Conservation (phyloP, 2,113 vertebrate genomes). For the Erythrocercus mccallii region DNA sequence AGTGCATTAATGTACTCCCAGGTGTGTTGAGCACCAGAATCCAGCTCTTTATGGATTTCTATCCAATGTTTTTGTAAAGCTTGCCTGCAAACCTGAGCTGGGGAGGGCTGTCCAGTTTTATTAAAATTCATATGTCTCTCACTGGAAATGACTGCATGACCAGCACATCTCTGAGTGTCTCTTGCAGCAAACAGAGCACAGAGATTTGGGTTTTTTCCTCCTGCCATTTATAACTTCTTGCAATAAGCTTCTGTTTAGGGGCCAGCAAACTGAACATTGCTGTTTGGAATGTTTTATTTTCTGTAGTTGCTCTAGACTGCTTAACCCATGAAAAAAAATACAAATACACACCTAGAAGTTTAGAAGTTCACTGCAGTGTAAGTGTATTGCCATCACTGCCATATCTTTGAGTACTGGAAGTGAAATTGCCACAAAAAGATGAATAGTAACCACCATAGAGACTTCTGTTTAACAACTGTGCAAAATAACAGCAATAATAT, state of each 20-base stretch:
- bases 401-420: not conserved
- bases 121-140: slow-evolving; percentile 34
- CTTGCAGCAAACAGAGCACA: not conserved
- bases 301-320: not conserved
- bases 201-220: not conserved
- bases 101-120: not conserved
- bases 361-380: not conserved
- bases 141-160: not conserved
- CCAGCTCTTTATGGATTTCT: not conserved
- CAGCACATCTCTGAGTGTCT: not conserved
- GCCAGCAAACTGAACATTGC: not conserved
- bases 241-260: not conserved
- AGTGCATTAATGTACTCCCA: not conserved
- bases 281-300: not conserved
- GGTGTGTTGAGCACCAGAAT: not conserved
- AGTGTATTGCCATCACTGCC: not conserved
- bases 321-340: not conserved
- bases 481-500: not conserved
- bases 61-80: not conserved
- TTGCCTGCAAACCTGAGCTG: not conserved
- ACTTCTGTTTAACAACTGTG: not conserved
- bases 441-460: not conserved
- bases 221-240: not conserved
- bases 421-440: not conserved
- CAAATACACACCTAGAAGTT: not conserved